Conservation (phyloP, 1,140 invertebrate genomes). For the Drosophila pachea region DNA sequence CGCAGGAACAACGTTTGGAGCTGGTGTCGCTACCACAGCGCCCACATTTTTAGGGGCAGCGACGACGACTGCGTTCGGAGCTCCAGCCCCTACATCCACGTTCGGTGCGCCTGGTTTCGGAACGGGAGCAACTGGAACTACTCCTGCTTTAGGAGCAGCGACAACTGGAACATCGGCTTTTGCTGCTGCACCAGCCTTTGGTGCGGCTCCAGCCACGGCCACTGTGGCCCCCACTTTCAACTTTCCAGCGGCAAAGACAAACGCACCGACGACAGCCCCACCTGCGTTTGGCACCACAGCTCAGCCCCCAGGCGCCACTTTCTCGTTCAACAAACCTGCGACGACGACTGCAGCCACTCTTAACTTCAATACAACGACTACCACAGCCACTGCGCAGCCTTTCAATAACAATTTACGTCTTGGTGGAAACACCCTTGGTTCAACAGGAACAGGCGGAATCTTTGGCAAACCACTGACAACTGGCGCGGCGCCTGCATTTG, state of each 20-base stretch:
- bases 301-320: constrained; percentile 38
- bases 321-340: constrained; percentile 64
- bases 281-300: constrained; percentile 43
- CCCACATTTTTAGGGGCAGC: not conserved
- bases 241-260: constrained; percentile 41
- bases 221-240: constrained; percentile 56
- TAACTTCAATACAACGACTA: constrained; percentile 67
- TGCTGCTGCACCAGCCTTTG: too few relatives aligned
- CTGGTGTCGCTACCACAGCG: constrained; percentile 13
- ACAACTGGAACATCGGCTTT: too few relatives aligned
- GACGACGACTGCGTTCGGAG: constrained; percentile 20
- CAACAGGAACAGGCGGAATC: constrained; percentile 49
- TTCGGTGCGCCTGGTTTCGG: constrained; percentile 5
- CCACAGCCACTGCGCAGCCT: constrained; percentile 56
- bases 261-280: constrained; percentile 51
- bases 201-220: constrained; percentile 25
- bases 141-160: too few relatives aligned
- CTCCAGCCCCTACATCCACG: constrained; percentile 17
- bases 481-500: constrained; percentile 55
- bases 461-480: constrained; percentile 70
- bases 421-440: constrained; percentile 29
- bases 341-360: constrained; percentile 63
- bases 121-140: too few relatives aligned
- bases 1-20: constrained; percentile 36
- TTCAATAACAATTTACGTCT: constrained; percentile 48